These are phyloP conservation scores for Lepus americanus DNA, from an alignment of 2,113 vertebrate species.

Conservation along the genomic window DNA sequence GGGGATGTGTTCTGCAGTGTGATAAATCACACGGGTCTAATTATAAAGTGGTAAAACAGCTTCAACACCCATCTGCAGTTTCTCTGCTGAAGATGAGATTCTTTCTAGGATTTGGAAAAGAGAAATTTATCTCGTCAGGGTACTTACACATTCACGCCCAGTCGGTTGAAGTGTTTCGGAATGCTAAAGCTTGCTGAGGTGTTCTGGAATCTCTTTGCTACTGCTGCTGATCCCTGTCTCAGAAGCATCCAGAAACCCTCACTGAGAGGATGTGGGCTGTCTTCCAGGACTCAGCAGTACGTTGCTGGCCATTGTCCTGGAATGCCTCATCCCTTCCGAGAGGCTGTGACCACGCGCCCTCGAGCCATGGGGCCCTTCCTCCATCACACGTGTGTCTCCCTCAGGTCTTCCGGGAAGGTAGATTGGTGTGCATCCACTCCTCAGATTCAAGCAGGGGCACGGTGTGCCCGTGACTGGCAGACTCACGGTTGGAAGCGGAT, in stretches of 20 bases:
- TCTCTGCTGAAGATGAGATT: background rate
- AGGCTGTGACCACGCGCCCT: background rate
- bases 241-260: background rate
- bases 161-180: background rate
- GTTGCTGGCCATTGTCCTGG: background rate
- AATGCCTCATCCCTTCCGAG: background rate
- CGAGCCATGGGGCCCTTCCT: background rate
- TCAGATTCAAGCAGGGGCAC: background rate
- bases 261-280: background rate
- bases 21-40: constrained; percentile 49
- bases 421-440: accelerated
- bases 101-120: constrained; percentile 62
- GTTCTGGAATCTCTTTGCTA: constrained; percentile 10
- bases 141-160: constrained; percentile 35
- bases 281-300: background rate
- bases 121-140: background rate
- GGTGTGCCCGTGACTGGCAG: background rate
- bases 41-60: constrained; percentile 59
- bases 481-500: background rate
- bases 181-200: background rate
- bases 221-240: background rate
- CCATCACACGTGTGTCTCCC: background rate
- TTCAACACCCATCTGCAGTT: constrained; percentile 50
- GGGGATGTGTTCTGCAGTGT: constrained; percentile 49
- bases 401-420: background rate